Evolutionary conservation across 2,797 vertebrate genomes (phyloP).

Genomic region (Phrynocephalus vlangalii): DNA sequence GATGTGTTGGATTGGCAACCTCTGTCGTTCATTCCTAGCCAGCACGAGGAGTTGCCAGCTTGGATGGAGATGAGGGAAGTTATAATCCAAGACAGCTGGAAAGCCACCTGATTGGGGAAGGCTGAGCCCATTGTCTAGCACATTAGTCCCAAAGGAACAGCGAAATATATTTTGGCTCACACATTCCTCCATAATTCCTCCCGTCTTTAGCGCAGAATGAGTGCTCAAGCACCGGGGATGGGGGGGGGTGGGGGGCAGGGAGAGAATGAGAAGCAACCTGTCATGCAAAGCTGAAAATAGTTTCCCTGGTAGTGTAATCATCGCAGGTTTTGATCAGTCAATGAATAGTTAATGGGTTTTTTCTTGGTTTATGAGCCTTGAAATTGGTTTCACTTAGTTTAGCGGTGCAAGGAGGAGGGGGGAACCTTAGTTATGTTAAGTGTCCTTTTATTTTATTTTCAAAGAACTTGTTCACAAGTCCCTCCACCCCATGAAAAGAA

Average conservation of each 20-base stretch:
- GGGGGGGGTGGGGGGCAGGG: not conserved
- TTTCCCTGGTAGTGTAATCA: conserved; percentile 13
- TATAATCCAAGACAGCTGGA: not conserved
- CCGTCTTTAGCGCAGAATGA: not conserved
- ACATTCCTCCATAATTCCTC: no score
- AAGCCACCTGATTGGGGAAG: not conserved
- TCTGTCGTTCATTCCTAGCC: not conserved
- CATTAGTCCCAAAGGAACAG: not conserved
- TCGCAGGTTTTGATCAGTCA: conserved; percentile 28
- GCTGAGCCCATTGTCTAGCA: not conserved
- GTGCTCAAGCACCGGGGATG: not conserved
- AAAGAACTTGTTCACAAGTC: conserved; percentile 9
- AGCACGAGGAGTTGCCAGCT: not conserved
- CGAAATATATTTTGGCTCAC: not conserved
- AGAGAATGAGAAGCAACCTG: not conserved
- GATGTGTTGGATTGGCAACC: not conserved
- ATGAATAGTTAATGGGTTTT: conserved; percentile 3
- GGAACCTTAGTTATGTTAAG: not conserved
- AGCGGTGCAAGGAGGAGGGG: not conserved
- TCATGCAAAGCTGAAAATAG: not conserved
- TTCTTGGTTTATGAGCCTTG: not conserved
- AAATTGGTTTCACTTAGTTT: not conserved
- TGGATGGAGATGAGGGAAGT: not conserved
- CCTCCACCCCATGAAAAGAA: not conserved
- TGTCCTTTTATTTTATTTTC: conserved; percentile 3